Percentiles rank a stretch among this genome's conserved stretches.
phyloP scores from a whole-genome alignment of 2,113 vertebrate species.

The Aix galericulata region DNA sequence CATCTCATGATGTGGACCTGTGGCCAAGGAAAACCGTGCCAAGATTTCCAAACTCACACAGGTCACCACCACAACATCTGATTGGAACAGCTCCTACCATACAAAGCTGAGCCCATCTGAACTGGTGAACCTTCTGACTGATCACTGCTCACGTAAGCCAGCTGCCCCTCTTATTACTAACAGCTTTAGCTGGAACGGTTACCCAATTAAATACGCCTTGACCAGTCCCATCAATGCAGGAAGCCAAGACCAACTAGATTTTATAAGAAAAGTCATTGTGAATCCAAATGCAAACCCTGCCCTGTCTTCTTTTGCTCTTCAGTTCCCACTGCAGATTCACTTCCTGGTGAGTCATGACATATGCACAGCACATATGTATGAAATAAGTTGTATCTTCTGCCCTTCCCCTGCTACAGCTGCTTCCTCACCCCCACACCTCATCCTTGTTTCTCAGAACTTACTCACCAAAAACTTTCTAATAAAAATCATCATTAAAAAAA shows the following conservation, averaged over 20 bases:
- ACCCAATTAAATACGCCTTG: neutral
- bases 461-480: slow-evolving; percentile 16
- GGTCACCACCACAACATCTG: neutral
- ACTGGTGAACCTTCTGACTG: neutral
- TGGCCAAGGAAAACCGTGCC: neutral
- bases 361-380: slow-evolving; percentile 23
- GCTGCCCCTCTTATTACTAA: neutral
- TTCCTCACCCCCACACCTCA: slow-evolving; percentile 12
- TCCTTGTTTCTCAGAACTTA: neutral
- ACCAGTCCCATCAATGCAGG: neutral
- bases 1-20: neutral
- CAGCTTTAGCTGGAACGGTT: neutral
- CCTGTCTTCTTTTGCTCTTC: neutral
- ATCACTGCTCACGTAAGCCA: neutral
- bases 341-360: slow-evolving; percentile 12
- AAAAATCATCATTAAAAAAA: too few species aligned
- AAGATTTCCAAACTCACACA: neutral
- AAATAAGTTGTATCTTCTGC: slow-evolving; percentile 25
- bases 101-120: neutral
- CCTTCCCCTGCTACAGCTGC: slow-evolving; percentile 5
- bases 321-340: slow-evolving; percentile 9
- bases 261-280: neutral
- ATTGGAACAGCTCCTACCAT: neutral
- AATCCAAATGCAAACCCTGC: neutral
- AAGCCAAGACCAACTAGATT: neutral